Evolutionary conservation across 2,888 invertebrate species (phyloP).

Genomic region (Polydrusus cervinus): DNA sequence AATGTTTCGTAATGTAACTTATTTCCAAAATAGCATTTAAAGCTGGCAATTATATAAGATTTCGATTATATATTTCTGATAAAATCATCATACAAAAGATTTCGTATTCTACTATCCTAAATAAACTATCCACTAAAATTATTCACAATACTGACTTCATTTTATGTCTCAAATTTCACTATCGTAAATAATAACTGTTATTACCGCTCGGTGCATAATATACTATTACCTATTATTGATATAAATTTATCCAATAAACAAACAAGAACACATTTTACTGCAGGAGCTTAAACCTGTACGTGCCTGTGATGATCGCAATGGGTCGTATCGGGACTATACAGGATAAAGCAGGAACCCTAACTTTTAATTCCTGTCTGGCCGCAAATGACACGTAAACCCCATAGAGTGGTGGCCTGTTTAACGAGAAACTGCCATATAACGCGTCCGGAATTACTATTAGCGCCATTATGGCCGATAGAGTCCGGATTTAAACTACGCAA

Average conservation of each 20-base stretch:
- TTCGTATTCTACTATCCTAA: too few relatives aligned
- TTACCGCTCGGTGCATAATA: too few relatives aligned
- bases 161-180: too few relatives aligned
- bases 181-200: too few relatives aligned
- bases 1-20: too few relatives aligned
- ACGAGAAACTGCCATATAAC: slow-evolving; percentile 70
- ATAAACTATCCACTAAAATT: too few relatives aligned
- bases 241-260: slow-evolving; percentile 23
- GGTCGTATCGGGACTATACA: slow-evolving; percentile 37
- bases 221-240: slow-evolving; percentile 7
- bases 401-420: slow-evolving; percentile 67
- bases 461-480: slow-evolving; percentile 68
- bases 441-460: slow-evolving; percentile 69
- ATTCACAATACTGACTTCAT: too few relatives aligned
- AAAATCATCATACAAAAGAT: too few relatives aligned
- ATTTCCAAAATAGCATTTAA: too few relatives aligned
- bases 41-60: too few relatives aligned
- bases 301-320: slow-evolving; percentile 37
- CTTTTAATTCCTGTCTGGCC: slow-evolving; percentile 70
- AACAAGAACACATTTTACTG: slow-evolving; percentile 30
- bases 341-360: slow-evolving; percentile 67
- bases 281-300: slow-evolving; percentile 30
- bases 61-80: too few relatives aligned
- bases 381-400: slow-evolving; percentile 70
- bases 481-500: slow-evolving; percentile 60